A percentile compares a stretch with the other conserved stretches of the same genome.
Evolutionary conservation across 2,113 vertebrate genomes (phyloP).

Genomic region (Erythrolamprus reginae): DNA sequence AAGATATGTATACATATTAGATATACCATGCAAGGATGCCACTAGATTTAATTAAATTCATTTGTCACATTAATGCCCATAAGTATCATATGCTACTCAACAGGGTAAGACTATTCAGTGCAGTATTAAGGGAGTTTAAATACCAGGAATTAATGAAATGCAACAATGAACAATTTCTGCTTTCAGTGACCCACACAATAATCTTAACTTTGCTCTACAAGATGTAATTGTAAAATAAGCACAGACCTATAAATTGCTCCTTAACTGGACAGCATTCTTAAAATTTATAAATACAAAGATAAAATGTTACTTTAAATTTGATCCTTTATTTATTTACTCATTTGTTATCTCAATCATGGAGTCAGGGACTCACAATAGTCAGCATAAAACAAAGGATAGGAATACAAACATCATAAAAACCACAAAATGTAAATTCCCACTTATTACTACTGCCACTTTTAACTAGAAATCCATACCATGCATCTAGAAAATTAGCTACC

Average conservation of each 20-base stretch:
- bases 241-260: background rate
- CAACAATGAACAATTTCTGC: background rate
- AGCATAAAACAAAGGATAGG: background rate
- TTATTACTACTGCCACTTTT: background rate
- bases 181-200: background rate
- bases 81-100: background rate
- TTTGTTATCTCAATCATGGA: background rate
- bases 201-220: background rate
- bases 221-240: background rate
- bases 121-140: background rate
- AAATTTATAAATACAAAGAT: background rate
- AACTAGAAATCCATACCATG: background rate
- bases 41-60: slow-evolving; percentile 11
- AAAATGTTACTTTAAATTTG: background rate
- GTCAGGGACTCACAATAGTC: background rate
- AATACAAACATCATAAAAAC: background rate
- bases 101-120: background rate
- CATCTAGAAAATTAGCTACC: background rate
- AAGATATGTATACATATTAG: background rate
- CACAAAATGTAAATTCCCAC: background rate
- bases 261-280: background rate
- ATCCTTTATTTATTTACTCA: background rate
- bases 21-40: background rate
- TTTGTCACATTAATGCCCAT: background rate
- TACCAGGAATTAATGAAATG: background rate